phyloP scores from a whole-genome alignment of 2,888 invertebrate species.

The Tetropium fuscum region DNA sequence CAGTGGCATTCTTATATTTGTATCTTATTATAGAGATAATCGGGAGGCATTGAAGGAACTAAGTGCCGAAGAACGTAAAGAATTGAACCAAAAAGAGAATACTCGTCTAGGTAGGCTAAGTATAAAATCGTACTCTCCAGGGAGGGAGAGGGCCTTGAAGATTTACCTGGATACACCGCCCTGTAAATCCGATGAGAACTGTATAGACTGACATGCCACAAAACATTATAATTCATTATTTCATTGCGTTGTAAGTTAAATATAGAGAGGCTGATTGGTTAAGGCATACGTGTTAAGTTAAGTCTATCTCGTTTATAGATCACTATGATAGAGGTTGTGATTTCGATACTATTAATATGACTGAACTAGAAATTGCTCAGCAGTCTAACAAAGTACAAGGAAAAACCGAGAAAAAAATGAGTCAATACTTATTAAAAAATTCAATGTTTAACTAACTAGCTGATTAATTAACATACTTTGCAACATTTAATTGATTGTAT shows the following conservation, averaged over 20 bases:
- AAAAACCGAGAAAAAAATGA: too few relatives aligned
- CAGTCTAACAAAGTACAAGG: too few relatives aligned
- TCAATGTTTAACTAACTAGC: too few relatives aligned
- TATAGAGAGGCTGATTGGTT: conserved; percentile 31
- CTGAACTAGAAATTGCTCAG: too few relatives aligned
- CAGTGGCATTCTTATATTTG: too few relatives aligned
- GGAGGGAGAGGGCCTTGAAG: conserved; percentile 78
- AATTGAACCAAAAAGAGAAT: conserved; percentile 73
- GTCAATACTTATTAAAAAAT: too few relatives aligned
- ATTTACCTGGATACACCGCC: conserved; percentile 75
- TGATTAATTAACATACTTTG: too few relatives aligned
- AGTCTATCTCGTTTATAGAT: conserved; percentile 17
- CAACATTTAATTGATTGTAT: too few relatives aligned
- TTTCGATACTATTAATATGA: too few relatives aligned
- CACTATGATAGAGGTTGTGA: neutral
- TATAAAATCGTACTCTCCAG: conserved; percentile 69
- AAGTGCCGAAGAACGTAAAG: conserved; percentile 72
- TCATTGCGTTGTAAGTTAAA: conserved; percentile 59
- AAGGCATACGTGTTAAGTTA: conserved; percentile 4
- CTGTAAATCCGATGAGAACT: conserved; percentile 61
- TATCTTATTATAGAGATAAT: conserved; percentile 69
- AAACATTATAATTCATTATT: conserved; percentile 57
- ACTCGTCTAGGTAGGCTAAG: conserved; percentile 66
- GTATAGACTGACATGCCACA: conserved; percentile 62
- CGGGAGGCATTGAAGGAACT: conserved; percentile 71